Evolutionary conservation across 2,888 invertebrate species (phyloP).

Genomic region (Drosophila flavopinicola): DNA sequence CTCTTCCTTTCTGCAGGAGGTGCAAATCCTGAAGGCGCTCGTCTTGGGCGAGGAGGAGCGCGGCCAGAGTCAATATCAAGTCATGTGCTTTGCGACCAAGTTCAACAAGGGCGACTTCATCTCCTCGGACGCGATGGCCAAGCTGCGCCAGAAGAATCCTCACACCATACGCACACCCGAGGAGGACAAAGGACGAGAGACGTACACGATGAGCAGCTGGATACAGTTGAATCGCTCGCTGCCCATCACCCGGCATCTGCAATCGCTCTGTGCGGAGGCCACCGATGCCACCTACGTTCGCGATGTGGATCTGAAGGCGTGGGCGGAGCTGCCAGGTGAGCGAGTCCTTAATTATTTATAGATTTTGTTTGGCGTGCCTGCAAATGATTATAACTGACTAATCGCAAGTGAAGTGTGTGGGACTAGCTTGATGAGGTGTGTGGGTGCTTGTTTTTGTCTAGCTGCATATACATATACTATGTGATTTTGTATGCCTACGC

Average conservation of each 20-base stretch:
- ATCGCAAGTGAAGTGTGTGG: background rate
- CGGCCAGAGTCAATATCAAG: constrained; percentile 94
- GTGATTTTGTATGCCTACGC: no score
- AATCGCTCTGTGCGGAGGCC: constrained; percentile 91
- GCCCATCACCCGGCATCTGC: constrained; percentile 90
- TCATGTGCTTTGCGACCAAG: constrained; percentile 95
- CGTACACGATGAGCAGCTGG: constrained; percentile 93
- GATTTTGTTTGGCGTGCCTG: constrained; percentile 43
- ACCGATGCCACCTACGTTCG: constrained; percentile 90
- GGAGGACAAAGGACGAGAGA: constrained; percentile 93
- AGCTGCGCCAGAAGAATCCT: constrained; percentile 95
- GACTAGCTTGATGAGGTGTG: background rate
- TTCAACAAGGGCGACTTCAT: constrained; percentile 97
- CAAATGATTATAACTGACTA: constrained; percentile 5
- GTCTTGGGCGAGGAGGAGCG: constrained; percentile 96
- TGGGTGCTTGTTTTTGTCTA: background rate
- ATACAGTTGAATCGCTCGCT: constrained; percentile 89
- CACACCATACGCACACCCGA: constrained; percentile 95
- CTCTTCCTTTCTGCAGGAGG: constrained; percentile 87
- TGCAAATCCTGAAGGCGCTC: constrained; percentile 94
- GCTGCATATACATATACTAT: no score
- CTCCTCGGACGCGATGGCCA: constrained; percentile 98
- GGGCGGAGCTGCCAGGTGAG: constrained; percentile 92
- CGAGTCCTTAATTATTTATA: background rate
- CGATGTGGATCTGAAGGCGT: constrained; percentile 90